Evolutionary conservation across 2,888 invertebrate species (phyloP).

Genomic region (Leptothorax acervorum): DNA sequence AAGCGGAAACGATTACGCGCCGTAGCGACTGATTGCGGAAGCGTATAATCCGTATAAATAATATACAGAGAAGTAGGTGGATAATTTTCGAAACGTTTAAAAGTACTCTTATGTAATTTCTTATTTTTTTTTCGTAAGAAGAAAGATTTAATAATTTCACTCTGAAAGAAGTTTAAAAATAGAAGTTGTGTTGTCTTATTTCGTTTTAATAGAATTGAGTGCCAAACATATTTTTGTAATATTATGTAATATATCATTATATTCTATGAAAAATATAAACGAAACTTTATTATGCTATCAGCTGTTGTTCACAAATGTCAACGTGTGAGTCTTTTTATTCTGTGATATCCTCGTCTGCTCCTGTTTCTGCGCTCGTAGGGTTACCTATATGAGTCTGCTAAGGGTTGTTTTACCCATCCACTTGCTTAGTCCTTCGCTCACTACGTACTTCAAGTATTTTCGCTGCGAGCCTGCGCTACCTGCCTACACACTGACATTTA

Average conservation of each 20-base stretch:
- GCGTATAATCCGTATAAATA: neutral
- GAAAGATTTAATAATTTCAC: neutral
- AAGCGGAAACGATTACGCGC: conserved; percentile 7
- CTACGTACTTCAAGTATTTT: conserved; percentile 35
- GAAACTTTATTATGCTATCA: neutral
- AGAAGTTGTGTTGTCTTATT: neutral
- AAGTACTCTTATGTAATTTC: neutral
- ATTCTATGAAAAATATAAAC: neutral
- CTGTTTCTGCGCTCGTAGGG: neutral
- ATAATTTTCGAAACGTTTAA: neutral
- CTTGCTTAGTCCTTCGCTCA: conserved; percentile 23
- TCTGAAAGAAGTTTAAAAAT: neutral
- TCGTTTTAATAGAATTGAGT: neutral
- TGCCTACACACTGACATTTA: conserved; percentile 41
- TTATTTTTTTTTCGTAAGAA: neutral
- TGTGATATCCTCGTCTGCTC: neutral
- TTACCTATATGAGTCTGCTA: neutral
- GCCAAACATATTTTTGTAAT: neutral
- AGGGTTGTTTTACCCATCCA: neutral
- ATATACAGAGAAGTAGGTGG: too few species aligned
- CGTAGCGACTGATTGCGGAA: neutral
- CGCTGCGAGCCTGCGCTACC: neutral
- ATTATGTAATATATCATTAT: neutral
- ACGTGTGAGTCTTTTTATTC: neutral
- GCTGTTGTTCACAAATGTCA: neutral